These are phyloP conservation scores for Holocentrus rufus DNA, from an alignment of 2,797 vertebrate genomes.

Conservation along the genomic window DNA sequence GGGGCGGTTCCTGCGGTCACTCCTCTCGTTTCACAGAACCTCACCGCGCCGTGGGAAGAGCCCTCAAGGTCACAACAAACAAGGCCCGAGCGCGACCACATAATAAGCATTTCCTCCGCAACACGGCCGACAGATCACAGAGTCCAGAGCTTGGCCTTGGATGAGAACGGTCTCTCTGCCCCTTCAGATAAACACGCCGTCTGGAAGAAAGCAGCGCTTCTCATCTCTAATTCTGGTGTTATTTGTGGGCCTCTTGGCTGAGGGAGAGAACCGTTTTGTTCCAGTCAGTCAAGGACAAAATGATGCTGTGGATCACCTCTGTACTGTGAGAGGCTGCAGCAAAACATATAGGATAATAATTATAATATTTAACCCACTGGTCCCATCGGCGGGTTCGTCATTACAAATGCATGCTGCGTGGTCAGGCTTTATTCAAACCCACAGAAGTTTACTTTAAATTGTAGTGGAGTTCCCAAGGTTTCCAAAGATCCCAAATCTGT, in stretches of 20 bases:
- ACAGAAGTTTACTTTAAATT: too few species aligned
- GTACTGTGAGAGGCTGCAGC: constrained; percentile 1
- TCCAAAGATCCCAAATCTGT: too few species aligned
- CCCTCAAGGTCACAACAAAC: constrained; percentile 79
- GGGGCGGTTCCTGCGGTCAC: constrained; percentile 68
- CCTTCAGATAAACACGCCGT: constrained; percentile 66
- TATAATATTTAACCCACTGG: neutral
- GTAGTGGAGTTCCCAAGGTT: too few species aligned
- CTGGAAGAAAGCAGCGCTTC: constrained; percentile 43
- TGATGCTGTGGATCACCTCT: constrained; percentile 24
- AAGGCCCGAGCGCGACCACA: constrained; percentile 69
- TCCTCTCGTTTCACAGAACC: constrained; percentile 49
- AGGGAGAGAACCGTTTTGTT: constrained; percentile 15
- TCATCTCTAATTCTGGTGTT: constrained; percentile 57
- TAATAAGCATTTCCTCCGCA: constrained; percentile 75
- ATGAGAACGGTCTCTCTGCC: constrained; percentile 56
- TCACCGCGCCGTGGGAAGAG: constrained; percentile 69
- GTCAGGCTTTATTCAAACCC: too few species aligned
- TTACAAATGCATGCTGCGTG: too few species aligned
- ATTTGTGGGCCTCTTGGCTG: constrained; percentile 51
- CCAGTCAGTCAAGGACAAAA: constrained; percentile 30
- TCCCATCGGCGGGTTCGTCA: too few species aligned
- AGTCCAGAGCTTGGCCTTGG: constrained; percentile 63
- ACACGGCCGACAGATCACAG: constrained; percentile 73
- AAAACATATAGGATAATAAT: constrained; percentile 9